Base-by-base conservation (phyloP, 2,888 invertebrate species). In the Melinopterus prodromus region DNA sequence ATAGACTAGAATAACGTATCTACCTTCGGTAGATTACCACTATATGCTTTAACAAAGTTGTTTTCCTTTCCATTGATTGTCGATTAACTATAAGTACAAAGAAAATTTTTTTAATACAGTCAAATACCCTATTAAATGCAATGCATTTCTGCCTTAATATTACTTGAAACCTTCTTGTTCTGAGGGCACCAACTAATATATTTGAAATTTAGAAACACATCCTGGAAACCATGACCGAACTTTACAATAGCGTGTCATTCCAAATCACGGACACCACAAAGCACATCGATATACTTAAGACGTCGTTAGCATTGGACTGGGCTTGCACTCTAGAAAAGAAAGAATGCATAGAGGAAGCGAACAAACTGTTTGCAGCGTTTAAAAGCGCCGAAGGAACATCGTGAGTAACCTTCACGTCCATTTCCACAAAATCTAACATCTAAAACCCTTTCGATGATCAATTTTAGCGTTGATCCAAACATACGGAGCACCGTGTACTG, bases 401-500 rank as follows among this genome's bases (percentile, higher is more conserved):
- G 87, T 88, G 82, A 86, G 86, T n/a, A n/a, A n/a, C n/a, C n/a
- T n/a, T n/a, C n/a, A n/a, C n/a, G n/a, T n/a, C n/a, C n/a, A n/a
- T n/a, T n/a, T n/a, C n/a, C n/a, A n/a, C n/a, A n/a, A n/a, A n/a
- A n/a, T n/a, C n/a, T n/a, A n/a, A n/a, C n/a, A 7, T n/a, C 0
- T 14, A 12, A 77, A 69, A 9, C 36, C 26, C n/a, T 3, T 35
- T 70, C 6, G 16, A n/a, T n/a, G n/a, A n/a, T n/a, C n/a, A n/a
- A n/a, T n/a, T 81, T 37, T 71, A 79, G 81, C 26, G 71, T 81
- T 14, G 70, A 81, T 35, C 77, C 91, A 6, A 94, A 96, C 85
- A 90, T 93, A 77, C 93, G 95, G 77, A 88, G 91, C 35, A 91
- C 93, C 77, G 94, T 96, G 0, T 97, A 96, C 89, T 97, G 97